Percentiles rank a stretch among this genome's conserved stretches.
Evolutionary conservation across 2,888 invertebrate genomes (phyloP).

Genomic region (Caenorhabditis uteleia): DNA sequence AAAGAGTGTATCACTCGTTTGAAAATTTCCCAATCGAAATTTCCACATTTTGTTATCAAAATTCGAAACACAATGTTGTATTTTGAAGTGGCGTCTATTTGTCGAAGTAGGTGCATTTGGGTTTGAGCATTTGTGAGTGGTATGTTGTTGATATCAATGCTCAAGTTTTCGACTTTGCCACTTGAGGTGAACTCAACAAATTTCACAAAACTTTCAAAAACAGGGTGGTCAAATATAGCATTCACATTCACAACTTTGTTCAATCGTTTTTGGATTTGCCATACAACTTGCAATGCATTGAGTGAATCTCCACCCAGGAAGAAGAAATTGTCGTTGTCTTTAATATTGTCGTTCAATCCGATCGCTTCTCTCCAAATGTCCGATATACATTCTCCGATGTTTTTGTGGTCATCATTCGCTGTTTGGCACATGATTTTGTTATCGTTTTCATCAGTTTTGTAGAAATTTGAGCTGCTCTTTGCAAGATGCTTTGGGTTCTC

Average conservation of each 20-base stretch:
- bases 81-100: constrained; percentile 40
- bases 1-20: constrained; percentile 33
- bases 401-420: neutral
- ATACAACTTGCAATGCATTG: constrained; percentile 60
- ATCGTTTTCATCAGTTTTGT: constrained; percentile 5
- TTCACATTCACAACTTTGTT: constrained; percentile 33
- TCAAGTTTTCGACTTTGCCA: neutral
- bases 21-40: constrained; percentile 27
- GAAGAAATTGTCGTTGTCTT: constrained; percentile 46
- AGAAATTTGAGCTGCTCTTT: constrained; percentile 1
- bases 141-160: constrained; percentile 6
- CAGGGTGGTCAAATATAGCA: constrained; percentile 50
- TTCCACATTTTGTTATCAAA: constrained; percentile 12
- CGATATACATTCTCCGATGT: neutral
- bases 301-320: constrained; percentile 63
- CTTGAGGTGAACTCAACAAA: neutral
- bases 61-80: constrained; percentile 64
- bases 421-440: neutral
- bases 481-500: constrained; percentile 5
- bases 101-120: constrained; percentile 59
- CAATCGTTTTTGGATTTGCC: constrained; percentile 50
- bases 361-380: constrained; percentile 25
- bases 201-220: constrained; percentile 35
- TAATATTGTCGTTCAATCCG: constrained; percentile 3
- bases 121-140: constrained; percentile 59